Evolutionary conservation across 1,140 invertebrate genomes (phyloP), one percentile per base, ranked within the genome.

Genomic region (Pristionchus pacificus): DNA sequence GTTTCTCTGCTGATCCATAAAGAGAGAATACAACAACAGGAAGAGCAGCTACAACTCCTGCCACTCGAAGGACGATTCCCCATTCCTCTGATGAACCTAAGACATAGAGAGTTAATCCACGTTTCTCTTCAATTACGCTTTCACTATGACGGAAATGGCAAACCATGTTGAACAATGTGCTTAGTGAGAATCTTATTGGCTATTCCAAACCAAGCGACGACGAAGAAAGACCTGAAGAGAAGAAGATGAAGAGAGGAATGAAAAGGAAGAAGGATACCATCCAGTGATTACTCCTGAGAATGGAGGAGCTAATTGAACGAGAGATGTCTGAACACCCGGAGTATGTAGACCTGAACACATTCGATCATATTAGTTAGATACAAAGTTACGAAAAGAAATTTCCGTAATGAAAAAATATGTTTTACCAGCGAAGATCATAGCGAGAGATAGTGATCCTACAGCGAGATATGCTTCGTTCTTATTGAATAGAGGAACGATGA

Each of bases 151-250:
- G 28, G 19, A 67, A 15, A 10, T 63, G 14, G 65, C 30, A 2
- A 19, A 73, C 71, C 80, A 49, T 80, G 60, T 68, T 82, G 78
- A 25, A 82, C 80, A 30, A 82, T 82, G 70, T 79, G 77, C 66
- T 82, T 82, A 15, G 80, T 82, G 10, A 84, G 67, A 60, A 82
- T 78, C 68, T 82, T 82, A 68, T 82, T 82, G 14, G 67, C 73
- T 49, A 82, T 82, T 2, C 67, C 65, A 65, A 83, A 82, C 81
- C 81, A 83, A n/a, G 80, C 81, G n/a, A 82, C 80, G 19, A 68
- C 68, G 68, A 76, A 82, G 55, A 77, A 77, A 24, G 72, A 73
- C 25, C 71, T 71, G 33, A 49, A 49, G 38, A 19, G 38, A 49
- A n/a, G 38, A 10, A 6, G 19, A 49, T 49, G 38, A 19, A 19